A percentile compares a stretch with the other conserved stretches of the same genome.
These are phyloP conservation scores for Petrocephalus schoutedeni DNA, from an alignment of 2,797 vertebrate genomes.

Conservation along the genomic window DNA sequence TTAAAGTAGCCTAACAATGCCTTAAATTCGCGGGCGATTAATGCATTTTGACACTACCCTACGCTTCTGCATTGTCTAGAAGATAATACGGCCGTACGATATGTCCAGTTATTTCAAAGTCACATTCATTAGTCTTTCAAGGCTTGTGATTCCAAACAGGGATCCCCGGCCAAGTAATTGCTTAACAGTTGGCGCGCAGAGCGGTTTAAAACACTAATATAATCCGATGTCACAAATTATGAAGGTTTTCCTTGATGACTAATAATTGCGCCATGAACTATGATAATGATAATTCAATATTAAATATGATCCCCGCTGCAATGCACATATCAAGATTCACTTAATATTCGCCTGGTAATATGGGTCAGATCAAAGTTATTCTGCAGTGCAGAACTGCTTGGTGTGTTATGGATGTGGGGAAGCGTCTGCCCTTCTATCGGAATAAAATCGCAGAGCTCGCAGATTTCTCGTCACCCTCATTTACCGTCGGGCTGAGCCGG, in stretches of 20 bases:
- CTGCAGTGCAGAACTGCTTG: background rate
- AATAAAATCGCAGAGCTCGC: background rate
- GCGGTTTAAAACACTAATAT: background rate
- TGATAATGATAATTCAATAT: background rate
- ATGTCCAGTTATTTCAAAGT: background rate
- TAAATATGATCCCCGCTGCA: background rate
- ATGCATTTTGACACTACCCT: background rate
- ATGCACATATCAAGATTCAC: background rate
- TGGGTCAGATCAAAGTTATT: conserved; percentile 1
- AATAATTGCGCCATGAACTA: background rate
- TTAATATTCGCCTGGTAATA: background rate
- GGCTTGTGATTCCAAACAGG: background rate
- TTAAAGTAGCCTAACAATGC: background rate
- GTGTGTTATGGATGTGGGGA: background rate
- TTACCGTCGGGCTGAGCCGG: background rate
- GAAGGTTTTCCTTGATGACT: background rate
- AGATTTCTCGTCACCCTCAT: background rate
- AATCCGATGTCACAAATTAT: background rate
- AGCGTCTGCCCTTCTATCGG: background rate
- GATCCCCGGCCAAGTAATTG: background rate
- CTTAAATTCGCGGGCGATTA: background rate
- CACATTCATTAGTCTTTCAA: background rate
- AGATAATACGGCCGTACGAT: background rate
- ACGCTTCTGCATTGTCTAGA: background rate
- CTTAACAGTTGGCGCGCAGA: background rate